A percentile compares a stretch with the other conserved stretches of the same genome.
Evolutionary conservation across 92 coral and sea anemone genomes (phyloP).

Genomic region (Porites cylindrica): DNA sequence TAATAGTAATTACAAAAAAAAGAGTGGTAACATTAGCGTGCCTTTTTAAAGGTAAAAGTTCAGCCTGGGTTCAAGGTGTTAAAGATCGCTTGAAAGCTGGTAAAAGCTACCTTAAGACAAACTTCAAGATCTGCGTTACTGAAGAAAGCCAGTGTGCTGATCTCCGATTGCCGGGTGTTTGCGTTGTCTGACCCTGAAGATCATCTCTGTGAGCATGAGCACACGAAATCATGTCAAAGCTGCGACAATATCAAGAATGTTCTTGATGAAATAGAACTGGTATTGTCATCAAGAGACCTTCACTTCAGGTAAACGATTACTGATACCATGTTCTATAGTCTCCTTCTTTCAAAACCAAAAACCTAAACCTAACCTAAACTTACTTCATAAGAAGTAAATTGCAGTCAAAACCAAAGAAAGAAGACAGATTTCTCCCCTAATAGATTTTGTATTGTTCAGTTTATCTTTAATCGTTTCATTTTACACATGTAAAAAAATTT

Average conservation of each 20-base stretch:
- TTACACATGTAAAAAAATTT: too few relatives aligned
- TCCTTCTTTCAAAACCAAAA: too few relatives aligned
- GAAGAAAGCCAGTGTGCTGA: conserved; percentile 28
- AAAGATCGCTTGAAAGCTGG: conserved; percentile 28
- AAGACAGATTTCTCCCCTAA: too few relatives aligned
- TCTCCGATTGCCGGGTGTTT: conserved; percentile 32
- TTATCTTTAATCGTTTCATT: too few relatives aligned
- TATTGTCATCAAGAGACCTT: too few relatives aligned
- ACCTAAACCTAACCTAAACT: too few relatives aligned
- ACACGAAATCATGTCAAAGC: not conserved
- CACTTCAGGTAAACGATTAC: too few relatives aligned
- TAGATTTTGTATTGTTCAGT: too few relatives aligned
- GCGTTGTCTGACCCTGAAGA: conserved; percentile 35
- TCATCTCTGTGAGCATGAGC: not conserved
- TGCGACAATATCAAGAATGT: not conserved
- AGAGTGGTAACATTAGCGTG: not conserved
- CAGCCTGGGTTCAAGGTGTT: conserved; percentile 23
- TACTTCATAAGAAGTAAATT: too few relatives aligned
- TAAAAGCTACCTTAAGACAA: conserved; percentile 22
- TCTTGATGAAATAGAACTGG: not conserved
- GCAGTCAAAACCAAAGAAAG: too few relatives aligned
- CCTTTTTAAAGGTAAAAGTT: conserved; percentile 16
- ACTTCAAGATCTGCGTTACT: conserved; percentile 20
- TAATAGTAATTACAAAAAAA: too few relatives aligned
- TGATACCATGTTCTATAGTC: too few relatives aligned